Evolutionary conservation across 1,140 invertebrate genomes (phyloP).

Genomic region (Drosophila micromelanica): DNA sequence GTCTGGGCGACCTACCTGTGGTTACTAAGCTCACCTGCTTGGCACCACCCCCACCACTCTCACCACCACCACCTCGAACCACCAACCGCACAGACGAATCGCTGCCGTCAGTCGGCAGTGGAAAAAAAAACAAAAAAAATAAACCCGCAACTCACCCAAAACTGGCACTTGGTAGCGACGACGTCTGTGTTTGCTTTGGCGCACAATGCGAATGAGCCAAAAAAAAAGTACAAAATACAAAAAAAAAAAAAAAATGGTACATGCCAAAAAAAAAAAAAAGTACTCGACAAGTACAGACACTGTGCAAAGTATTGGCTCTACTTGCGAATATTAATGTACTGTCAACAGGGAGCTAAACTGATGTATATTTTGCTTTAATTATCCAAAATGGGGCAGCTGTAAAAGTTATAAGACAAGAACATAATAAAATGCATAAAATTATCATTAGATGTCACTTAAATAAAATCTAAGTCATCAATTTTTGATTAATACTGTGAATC

Average conservation of each 20-base stretch:
- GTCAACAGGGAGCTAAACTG: neutral
- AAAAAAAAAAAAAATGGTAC: slow-evolving; percentile 38
- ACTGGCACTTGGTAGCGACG: slow-evolving; percentile 71
- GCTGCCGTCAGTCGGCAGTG: slow-evolving; percentile 34
- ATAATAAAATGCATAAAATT: neutral
- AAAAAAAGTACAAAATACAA: slow-evolving; percentile 48
- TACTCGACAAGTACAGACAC: slow-evolving; percentile 45
- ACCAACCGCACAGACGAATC: slow-evolving; percentile 8
- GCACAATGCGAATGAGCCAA: slow-evolving; percentile 60
- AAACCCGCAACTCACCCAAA: slow-evolving; percentile 63
- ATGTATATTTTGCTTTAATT: neutral
- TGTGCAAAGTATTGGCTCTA: slow-evolving; percentile 10
- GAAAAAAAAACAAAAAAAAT: slow-evolving; percentile 29
- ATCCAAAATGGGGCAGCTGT: no score
- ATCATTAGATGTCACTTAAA: no score
- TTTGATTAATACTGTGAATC: no score
- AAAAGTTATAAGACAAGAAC: no score
- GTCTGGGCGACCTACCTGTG: slow-evolving; percentile 74
- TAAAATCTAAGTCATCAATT: no score
- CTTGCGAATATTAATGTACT: neutral
- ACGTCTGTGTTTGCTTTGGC: slow-evolving; percentile 73
- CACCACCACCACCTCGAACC: slow-evolving; percentile 33
- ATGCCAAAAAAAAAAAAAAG: slow-evolving; percentile 34
- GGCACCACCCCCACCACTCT: neutral
- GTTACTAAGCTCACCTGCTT: slow-evolving; percentile 59